phyloP scores from a whole-genome alignment of 2,113 vertebrate genomes.

The Notarius lentiginosus region DNA sequence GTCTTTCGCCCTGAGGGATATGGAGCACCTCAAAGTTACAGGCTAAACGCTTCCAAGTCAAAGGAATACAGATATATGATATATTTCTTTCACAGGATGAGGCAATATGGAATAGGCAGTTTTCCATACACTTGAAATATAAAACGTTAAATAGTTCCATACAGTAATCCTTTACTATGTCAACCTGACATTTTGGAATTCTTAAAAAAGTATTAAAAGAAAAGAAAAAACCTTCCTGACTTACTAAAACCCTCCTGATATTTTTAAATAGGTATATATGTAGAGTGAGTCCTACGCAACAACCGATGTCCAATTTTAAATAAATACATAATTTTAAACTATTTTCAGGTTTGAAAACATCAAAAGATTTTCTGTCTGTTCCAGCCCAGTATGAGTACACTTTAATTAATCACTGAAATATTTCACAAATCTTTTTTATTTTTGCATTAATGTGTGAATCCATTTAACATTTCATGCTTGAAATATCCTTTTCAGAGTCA shows the following conservation, averaged over 20 bases:
- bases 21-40: not conserved
- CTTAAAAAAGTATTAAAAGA: not conserved
- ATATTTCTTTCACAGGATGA: not conserved
- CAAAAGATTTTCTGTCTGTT: not conserved
- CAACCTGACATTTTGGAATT: not conserved
- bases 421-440: not conserved
- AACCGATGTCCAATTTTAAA: not conserved
- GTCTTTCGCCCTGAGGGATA: constrained; percentile 32
- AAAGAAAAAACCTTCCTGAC: not conserved
- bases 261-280: not conserved
- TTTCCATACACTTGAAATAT: not conserved
- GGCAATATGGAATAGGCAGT: not conserved
- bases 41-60: not conserved
- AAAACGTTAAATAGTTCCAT: not conserved
- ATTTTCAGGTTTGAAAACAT: not conserved
- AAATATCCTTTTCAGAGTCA: not conserved
- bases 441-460: not conserved
- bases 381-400: not conserved
- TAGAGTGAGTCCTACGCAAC: not conserved
- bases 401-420: not conserved
- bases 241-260: not conserved
- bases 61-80: not conserved
- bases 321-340: not conserved
- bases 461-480: not conserved
- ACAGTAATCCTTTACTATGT: not conserved